Conservation (phyloP, 2,888 invertebrate species). For the Cheilosia urbana region DNA sequence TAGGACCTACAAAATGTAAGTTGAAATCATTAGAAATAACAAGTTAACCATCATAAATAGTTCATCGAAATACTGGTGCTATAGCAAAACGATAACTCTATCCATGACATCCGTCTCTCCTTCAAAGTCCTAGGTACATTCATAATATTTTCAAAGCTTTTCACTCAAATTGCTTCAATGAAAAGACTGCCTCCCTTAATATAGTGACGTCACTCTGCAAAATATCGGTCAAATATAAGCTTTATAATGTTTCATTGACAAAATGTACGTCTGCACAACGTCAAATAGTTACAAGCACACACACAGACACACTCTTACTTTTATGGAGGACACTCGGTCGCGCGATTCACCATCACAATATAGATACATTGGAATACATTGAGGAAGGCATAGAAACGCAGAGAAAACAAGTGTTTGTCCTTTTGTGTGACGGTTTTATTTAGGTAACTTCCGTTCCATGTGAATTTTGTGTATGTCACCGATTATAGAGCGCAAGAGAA, state of each 20-base stretch:
- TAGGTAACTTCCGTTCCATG: constrained; percentile 66
- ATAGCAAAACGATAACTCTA: constrained; percentile 7
- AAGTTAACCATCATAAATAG: no score
- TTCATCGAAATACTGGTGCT: background rate
- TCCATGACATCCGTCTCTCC: constrained; percentile 24
- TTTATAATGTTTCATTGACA: constrained; percentile 73
- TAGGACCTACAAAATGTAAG: no score
- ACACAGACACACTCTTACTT: background rate
- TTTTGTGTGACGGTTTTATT: constrained; percentile 60
- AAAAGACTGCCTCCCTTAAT: constrained; percentile 54
- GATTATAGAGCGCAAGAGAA: constrained; percentile 42
- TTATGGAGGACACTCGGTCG: constrained; percentile 27
- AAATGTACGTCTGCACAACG: constrained; percentile 71
- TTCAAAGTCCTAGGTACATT: constrained; percentile 49
- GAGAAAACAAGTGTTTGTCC: constrained; percentile 38
- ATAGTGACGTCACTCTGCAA: constrained; percentile 67
- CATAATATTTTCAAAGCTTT: constrained; percentile 66
- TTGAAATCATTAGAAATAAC: no score
- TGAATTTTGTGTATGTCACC: constrained; percentile 36
- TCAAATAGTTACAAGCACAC: constrained; percentile 32
- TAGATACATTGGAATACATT: constrained; percentile 55
- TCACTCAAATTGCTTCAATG: constrained; percentile 68
- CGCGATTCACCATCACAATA: constrained; percentile 8
- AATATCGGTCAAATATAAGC: constrained; percentile 72
- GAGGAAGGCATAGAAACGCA: constrained; percentile 67